Evolutionary conservation across 2,888 invertebrate species (phyloP).

Genomic region (Philhelius pedissequus): DNA sequence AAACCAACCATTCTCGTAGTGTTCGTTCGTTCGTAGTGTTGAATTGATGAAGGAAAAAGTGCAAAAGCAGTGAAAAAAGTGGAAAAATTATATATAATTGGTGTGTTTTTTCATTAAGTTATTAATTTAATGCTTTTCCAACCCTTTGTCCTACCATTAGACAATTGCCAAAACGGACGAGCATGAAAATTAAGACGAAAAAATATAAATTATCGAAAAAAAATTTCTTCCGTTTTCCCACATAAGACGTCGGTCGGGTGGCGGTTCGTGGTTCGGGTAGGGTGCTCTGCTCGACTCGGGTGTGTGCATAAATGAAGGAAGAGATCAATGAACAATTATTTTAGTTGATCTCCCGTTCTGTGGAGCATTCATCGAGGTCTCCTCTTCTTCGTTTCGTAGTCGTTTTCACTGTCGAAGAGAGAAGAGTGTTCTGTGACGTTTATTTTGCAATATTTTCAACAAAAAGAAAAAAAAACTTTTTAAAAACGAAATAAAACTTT

Average conservation of each 20-base stretch:
- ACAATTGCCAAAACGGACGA: slow-evolving; percentile 36
- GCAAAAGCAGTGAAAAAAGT: slow-evolving; percentile 14
- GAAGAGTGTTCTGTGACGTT: slow-evolving; percentile 22
- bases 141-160: background rate
- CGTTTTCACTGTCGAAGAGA: background rate
- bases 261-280: slow-evolving; percentile 2
- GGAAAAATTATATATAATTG: background rate
- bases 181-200: slow-evolving; percentile 13
- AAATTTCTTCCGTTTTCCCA: slow-evolving; percentile 36
- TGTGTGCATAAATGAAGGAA: slow-evolving; percentile 54
- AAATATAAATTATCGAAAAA: slow-evolving; percentile 2
- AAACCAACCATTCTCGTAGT: slow-evolving; percentile 23
- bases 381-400: background rate
- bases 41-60: slow-evolving; percentile 9
- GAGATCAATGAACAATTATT: slow-evolving; percentile 64
- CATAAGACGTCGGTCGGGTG: slow-evolving; percentile 22
- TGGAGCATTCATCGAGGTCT: slow-evolving; percentile 13
- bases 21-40: slow-evolving; percentile 20
- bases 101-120: slow-evolving; percentile 3
- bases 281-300: slow-evolving; percentile 30
- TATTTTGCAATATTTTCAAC: slow-evolving; percentile 42
- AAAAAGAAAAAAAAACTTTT: slow-evolving; percentile 1
- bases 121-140: background rate
- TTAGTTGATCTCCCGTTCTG: slow-evolving; percentile 31
- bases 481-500: slow-evolving; percentile 17